Base-by-base conservation (phyloP, 2,888 invertebrate genomes). In the Cephus rjabovi region DNA sequence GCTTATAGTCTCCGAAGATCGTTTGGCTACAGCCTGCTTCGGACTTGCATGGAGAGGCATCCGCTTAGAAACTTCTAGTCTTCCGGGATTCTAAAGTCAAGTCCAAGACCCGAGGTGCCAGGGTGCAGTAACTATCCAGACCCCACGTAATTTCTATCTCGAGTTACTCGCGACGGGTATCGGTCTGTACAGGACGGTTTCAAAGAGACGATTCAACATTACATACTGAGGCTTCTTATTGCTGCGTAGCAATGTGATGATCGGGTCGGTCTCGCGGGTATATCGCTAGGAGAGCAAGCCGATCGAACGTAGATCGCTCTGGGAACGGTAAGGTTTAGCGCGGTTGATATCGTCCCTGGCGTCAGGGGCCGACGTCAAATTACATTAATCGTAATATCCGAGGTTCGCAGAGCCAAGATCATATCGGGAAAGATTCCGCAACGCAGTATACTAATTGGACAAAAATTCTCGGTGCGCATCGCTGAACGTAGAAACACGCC, bases 381-480 rank as follows among this genome's bases (percentile, higher is more conserved):
- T 82, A 83, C 84, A 82, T 87, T 86, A 87, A 87, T 85, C 86
- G 87, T 83, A 85, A 85, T 86, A 86, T 83, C 81, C 34, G 34
- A 33, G 74, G 37, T 30, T 30, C n/a, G 74, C 31, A 74, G 74
- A 74, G 37, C n/a, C 12, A 35, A 37, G 37, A 74, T 35, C 9
- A 74, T 34, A 74, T 34, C 34, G 23, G 11, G 77, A 80, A 79
- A 82, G 83, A 86, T 86, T 86, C 84, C 84, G 82, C 84, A 76
- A 85, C 84, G 83, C 83, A 83, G 84, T 84, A 79, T 86, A 86
- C 86, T 86, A 86, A 86, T 86, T 86, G 86, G 86, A 86, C 80
- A 87, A 86, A 87, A 88, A 88, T 87, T 84, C 81, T 79, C 79
- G 31, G 76, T 79, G 78, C 83, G 81, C 83, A 85, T 85, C 84